Conservation (phyloP, 2,888 invertebrate species). For the Andrena flavipes region DNA sequence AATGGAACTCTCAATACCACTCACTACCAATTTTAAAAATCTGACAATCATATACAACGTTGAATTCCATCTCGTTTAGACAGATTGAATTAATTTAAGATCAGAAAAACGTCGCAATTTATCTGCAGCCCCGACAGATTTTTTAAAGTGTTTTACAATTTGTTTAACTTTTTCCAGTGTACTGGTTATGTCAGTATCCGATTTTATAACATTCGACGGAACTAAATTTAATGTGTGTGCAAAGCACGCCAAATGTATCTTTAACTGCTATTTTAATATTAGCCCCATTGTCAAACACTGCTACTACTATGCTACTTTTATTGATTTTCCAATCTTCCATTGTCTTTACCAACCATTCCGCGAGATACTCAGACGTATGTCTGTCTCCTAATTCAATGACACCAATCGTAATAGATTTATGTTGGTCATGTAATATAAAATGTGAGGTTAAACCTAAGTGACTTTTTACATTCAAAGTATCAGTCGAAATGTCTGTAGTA, state of each 20-base stretch:
- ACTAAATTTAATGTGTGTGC: not conserved
- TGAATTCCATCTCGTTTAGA: constrained; percentile 30
- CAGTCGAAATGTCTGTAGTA: not conserved
- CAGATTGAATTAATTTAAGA: constrained; percentile 27
- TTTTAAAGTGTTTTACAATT: constrained; percentile 31
- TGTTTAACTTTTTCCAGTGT: not conserved
- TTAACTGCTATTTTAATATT: not conserved
- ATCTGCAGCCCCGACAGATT: constrained; percentile 35
- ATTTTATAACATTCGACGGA: not conserved
- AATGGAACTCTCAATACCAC: constrained; percentile 1
- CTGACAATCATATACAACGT: constrained; percentile 19
- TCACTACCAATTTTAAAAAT: constrained; percentile 19
- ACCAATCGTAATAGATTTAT: not conserved
- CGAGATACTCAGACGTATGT: not conserved
- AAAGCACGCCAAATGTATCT: not conserved
- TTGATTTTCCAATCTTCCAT: not conserved
- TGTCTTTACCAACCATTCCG: not conserved
- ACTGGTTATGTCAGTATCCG: not conserved
- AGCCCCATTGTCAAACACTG: not conserved
- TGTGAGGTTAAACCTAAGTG: not conserved
- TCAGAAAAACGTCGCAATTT: not conserved
- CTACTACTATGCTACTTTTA: not conserved
- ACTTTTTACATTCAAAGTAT: not conserved
- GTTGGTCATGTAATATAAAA: not conserved
- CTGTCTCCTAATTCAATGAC: not conserved